A percentile compares a stretch with the other conserved stretches of the same genome.
Evolutionary conservation across 2,113 vertebrate species (phyloP).

Genomic region (Reinhardtius hippoglossoides): DNA sequence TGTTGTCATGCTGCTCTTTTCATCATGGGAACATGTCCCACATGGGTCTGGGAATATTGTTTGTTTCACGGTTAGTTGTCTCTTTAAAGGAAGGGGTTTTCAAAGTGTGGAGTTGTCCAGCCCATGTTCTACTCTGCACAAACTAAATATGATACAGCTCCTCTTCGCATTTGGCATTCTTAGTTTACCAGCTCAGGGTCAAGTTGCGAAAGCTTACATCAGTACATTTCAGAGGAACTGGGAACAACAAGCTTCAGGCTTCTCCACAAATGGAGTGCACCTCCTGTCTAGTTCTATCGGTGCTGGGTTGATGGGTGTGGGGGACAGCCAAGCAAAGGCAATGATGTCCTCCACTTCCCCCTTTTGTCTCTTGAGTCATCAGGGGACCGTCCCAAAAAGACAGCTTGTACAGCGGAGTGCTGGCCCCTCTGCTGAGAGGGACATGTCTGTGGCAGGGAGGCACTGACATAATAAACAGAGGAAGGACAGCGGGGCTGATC

Average conservation of each 20-base stretch:
- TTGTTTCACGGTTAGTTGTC: background rate
- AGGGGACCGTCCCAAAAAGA: constrained; percentile 40
- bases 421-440: background rate
- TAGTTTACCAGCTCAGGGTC: background rate
- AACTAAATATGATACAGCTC: background rate
- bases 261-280: constrained; percentile 6
- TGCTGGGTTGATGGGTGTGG: background rate
- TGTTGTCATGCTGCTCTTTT: constrained; percentile 9
- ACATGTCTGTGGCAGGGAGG: constrained; percentile 18
- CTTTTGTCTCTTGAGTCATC: constrained; percentile 47
- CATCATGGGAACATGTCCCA: background rate
- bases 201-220: constrained; percentile 6
- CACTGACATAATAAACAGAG: constrained; percentile 33
- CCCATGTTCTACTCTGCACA: background rate
- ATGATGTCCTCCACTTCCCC: constrained; percentile 47
- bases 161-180: background rate
- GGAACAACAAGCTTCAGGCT: background rate
- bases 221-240: background rate
- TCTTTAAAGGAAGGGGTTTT: background rate
- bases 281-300: background rate
- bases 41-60: background rate
- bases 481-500: constrained; percentile 8
- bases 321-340: constrained; percentile 12
- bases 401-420: constrained; percentile 4
- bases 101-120: background rate